A percentile compares a stretch with the other conserved stretches of the same genome.
Conservation (phyloP, 2,113 vertebrate species). For the Myanophis thanlyinensis region DNA sequence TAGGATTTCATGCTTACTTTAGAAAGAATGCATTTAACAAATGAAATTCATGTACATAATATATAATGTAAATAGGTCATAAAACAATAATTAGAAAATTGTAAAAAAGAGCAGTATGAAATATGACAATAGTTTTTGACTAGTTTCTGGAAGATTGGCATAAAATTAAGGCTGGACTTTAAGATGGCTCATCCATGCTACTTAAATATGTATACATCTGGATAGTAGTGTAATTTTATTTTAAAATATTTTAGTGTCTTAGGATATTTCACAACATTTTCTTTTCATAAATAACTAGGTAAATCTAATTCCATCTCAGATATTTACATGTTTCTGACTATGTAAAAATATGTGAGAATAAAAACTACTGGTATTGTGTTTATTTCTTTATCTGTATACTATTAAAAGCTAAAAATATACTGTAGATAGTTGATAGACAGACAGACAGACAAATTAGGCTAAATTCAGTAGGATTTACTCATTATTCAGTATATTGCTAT, state of each 20-base stretch:
- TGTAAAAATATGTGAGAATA: conserved; percentile 29
- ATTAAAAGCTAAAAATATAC: background rate
- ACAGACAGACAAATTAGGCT: background rate
- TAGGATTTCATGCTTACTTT: background rate
- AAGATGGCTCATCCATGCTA: conserved; percentile 19
- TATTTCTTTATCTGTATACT: background rate
- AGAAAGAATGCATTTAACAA: background rate
- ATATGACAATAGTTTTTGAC: background rate
- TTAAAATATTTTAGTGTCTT: conserved; percentile 34
- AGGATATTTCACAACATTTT: conserved; percentile 57
- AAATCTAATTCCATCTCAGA: conserved; percentile 55
- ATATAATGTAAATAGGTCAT: conserved; percentile 13
- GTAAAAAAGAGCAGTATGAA: conserved; percentile 26
- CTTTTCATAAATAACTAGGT: conserved; percentile 42
- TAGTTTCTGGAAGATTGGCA: conserved; percentile 11
- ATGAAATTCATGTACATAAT: background rate
- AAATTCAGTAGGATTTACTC: background rate
- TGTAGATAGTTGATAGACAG: too few species aligned
- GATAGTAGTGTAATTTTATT: conserved; percentile 39
- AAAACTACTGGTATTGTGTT: background rate
- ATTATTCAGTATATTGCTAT: background rate
- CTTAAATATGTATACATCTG: conserved; percentile 31
- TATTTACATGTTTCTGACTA: conserved; percentile 58
- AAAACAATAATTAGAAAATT: conserved; percentile 3
- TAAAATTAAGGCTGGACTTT: background rate